Evolutionary conservation across 2,888 invertebrate species (phyloP).

Genomic region (Rosalia funebris): DNA sequence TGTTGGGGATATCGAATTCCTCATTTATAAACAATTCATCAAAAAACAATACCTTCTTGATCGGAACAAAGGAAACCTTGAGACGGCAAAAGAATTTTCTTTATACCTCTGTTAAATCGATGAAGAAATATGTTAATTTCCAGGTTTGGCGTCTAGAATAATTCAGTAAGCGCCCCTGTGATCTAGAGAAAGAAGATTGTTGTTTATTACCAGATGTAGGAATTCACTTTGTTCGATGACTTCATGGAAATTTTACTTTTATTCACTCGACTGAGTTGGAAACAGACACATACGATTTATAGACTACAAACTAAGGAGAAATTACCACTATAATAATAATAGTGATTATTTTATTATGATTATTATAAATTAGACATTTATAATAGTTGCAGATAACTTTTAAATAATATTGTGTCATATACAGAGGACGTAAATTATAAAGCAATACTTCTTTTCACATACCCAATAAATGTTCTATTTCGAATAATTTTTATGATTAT

Average conservation of each 20-base stretch:
- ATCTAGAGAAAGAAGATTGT: slow-evolving; percentile 33
- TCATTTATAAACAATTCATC: slow-evolving; percentile 50
- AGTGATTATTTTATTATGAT: no score
- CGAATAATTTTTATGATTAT: no score
- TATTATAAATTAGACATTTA: no score
- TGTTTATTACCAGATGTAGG: slow-evolving; percentile 38
- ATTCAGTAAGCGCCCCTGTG: slow-evolving; percentile 48
- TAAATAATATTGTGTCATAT: no score
- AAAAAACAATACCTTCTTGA: slow-evolving; percentile 43
- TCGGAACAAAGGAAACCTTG: slow-evolving; percentile 52
- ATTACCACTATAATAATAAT: no score
- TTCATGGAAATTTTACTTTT: slow-evolving; percentile 32
- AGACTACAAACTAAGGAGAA: no score
- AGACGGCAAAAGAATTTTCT: slow-evolving; percentile 50
- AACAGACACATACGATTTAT: not conserved
- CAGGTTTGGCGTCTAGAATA: slow-evolving; percentile 49
- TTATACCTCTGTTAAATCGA: slow-evolving; percentile 49
- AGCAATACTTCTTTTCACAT: no score
- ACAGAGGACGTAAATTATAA: no score
- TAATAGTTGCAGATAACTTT: no score
- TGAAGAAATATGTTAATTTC: slow-evolving; percentile 55
- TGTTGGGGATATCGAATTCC: slow-evolving; percentile 47
- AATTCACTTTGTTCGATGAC: slow-evolving; percentile 34
- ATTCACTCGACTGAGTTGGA: not conserved
- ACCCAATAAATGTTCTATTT: no score